phyloP scores from a whole-genome alignment of 2,888 invertebrate genomes.

The Eugnorisma glareosa region DNA sequence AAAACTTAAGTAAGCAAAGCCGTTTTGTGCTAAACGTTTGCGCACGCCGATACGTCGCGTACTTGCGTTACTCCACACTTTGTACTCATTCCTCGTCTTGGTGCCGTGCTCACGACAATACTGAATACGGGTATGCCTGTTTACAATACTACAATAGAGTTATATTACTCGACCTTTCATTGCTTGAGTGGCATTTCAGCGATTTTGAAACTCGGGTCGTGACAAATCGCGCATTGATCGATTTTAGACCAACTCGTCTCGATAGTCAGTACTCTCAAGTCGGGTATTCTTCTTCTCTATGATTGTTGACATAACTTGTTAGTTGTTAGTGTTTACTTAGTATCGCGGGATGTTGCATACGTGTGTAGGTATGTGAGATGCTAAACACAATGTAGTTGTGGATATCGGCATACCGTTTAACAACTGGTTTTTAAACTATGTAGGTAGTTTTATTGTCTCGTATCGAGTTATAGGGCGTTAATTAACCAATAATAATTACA shows the following conservation, averaged over 20 bases:
- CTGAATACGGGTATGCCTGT: conserved; percentile 69
- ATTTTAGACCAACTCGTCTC: conserved; percentile 41
- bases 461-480: not conserved
- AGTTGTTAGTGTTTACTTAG: conserved; percentile 30
- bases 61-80: conserved; percentile 66
- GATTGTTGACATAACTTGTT: conserved; percentile 46
- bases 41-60: conserved; percentile 43
- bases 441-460: not conserved
- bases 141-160: conserved; percentile 65
- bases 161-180: conserved; percentile 66
- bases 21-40: conserved; percentile 48
- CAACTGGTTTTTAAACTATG: conserved; percentile 21
- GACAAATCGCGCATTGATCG: conserved; percentile 67
- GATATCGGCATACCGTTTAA: conserved; percentile 15
- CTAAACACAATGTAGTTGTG: conserved; percentile 22
- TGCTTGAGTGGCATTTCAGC: conserved; percentile 73
- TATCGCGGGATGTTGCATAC: conserved; percentile 35
- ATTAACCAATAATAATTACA: not conserved
- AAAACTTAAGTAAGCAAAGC: conserved; percentile 55
- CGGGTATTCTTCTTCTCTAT: conserved; percentile 18
- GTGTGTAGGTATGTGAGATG: conserved; percentile 27
- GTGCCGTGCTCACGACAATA: conserved; percentile 71
- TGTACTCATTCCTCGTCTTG: conserved; percentile 66
- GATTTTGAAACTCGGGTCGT: conserved; percentile 73
- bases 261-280: conserved; percentile 13